Evolutionary conservation across 92 coral and sea anemone genomes (phyloP), one percentile per base, ranked within the genome.

Genomic region (Pocillopora meandrina): DNA sequence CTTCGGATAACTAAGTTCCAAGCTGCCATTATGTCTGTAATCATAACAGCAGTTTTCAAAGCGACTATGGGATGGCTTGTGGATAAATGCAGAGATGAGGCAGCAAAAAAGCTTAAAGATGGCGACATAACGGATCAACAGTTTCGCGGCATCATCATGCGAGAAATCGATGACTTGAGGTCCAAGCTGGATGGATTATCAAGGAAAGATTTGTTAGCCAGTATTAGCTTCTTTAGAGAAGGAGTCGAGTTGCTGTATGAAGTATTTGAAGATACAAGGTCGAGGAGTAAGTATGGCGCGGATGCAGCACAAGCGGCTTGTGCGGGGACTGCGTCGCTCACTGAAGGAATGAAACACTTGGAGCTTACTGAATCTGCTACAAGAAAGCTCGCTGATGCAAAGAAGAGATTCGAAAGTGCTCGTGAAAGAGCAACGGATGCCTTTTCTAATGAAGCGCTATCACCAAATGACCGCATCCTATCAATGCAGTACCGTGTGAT

Each of bases 401-500:
- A 36, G 34, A 16, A 75, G 59, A 35, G 73, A 69, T 84, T 84
- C 26, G 42, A 84, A 21, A 10, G 35, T 31, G 82, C 88, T 8
- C 74, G 75, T 63, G 64, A 10, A 52, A 62, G 65, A 19, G 88
- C 88, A 35, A 42, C 34, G 13, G 26, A 26, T 36, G 73, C 73
- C 12, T 35, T 72, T 20, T 26, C 72, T 56, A 62, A 71, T 15
- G 79, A 72, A 65, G 31, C 62, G 60, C 19, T 23, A 19, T 56
- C 36, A 3, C 20, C 69, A 9, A 67, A 85, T 18, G 92, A 92
- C 20, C 92, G 95, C 23, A 56, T 92, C 56, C 67, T 71, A 19
- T 92, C 95, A 1, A 85, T 42, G 90, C 73, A 62, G 10, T 65
- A 85, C 49, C 88, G 92, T 52, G 65, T 92, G 52, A 79, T 92